phyloP scores from a whole-genome alignment of 1,140 invertebrate species.

The Limonius californicus region DNA sequence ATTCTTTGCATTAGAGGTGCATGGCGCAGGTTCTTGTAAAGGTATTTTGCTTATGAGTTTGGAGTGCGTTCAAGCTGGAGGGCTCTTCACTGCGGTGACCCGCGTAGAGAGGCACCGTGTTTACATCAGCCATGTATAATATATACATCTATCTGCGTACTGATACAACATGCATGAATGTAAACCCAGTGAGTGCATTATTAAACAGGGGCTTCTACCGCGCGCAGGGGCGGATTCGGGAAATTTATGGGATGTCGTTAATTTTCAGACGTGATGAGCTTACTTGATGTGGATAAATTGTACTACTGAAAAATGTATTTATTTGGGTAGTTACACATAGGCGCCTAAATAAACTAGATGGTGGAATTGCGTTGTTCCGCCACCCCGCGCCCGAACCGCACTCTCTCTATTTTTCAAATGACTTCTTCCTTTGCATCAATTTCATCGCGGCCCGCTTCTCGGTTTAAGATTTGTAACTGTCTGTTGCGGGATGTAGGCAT shows the following conservation, averaged over 20 bases:
- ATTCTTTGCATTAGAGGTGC: constrained; percentile 10
- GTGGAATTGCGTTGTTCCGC: no score
- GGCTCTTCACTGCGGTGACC: constrained; percentile 27
- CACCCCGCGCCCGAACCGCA: no score
- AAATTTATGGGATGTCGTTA: constrained; percentile 23
- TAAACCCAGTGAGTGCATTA: constrained; percentile 29
- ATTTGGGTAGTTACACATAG: constrained; percentile 8
- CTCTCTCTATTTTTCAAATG: no score
- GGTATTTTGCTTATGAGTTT: constrained; percentile 32
- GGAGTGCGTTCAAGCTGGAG: constrained; percentile 28
- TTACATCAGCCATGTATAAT: constrained; percentile 30
- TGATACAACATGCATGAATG: constrained; percentile 29
- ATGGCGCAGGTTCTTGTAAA: constrained; percentile 3
- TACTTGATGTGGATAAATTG: constrained; percentile 15
- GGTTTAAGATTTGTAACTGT: no score
- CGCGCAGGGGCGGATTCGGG: constrained; percentile 12
- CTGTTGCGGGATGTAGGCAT: no score
- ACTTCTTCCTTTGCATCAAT: no score
- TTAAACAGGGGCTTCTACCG: constrained; percentile 20
- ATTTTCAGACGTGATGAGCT: constrained; percentile 24
- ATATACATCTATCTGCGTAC: constrained; percentile 31
- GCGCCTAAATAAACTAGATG: background rate
- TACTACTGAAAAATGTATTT: constrained; percentile 9
- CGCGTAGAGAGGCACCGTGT: constrained; percentile 13
- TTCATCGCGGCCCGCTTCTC: no score